These are phyloP conservation scores for Cossypha polioptera DNA, from an alignment of 2,797 vertebrate genomes.

Conservation along the genomic window DNA sequence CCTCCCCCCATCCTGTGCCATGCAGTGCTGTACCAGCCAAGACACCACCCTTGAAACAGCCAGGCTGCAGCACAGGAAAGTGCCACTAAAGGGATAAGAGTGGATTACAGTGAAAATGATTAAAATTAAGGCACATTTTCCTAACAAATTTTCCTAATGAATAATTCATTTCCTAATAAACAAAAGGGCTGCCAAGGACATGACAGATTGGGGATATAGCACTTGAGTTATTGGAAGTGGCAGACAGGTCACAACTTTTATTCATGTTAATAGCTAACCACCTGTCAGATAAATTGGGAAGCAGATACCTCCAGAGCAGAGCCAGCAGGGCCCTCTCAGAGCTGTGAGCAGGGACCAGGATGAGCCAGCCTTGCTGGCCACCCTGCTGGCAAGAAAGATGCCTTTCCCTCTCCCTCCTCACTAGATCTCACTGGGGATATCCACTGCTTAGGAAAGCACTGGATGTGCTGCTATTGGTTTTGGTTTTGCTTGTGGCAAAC, in stretches of 20 bases:
- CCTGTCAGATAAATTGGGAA: slow-evolving; percentile 53
- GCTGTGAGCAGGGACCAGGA: background rate
- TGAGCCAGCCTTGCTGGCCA: background rate
- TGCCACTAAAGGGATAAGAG: background rate
- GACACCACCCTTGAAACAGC: background rate
- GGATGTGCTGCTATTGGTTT: background rate
- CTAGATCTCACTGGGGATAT: background rate
- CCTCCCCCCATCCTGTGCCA: background rate
- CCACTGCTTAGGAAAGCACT: background rate
- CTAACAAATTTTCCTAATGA: slow-evolving; percentile 38
- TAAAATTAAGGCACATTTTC: slow-evolving; percentile 41
- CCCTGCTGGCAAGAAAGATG: background rate
- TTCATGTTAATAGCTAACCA: slow-evolving; percentile 58
- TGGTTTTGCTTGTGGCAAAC: background rate
- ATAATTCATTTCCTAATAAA: slow-evolving; percentile 64
- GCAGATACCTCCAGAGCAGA: background rate
- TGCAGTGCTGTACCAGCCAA: background rate
- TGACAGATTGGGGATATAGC: slow-evolving; percentile 51
- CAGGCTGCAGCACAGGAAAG: background rate
- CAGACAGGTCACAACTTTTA: slow-evolving; percentile 61
- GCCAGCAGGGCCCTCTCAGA: slow-evolving; percentile 26
- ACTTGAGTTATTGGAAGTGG: slow-evolving; percentile 56
- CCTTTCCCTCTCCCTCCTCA: background rate
- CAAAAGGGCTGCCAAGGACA: slow-evolving; percentile 61
- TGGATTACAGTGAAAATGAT: background rate